These are phyloP conservation scores for Aphodius sticticus DNA, from an alignment of 2,888 invertebrate species.

Conservation along the genomic window DNA sequence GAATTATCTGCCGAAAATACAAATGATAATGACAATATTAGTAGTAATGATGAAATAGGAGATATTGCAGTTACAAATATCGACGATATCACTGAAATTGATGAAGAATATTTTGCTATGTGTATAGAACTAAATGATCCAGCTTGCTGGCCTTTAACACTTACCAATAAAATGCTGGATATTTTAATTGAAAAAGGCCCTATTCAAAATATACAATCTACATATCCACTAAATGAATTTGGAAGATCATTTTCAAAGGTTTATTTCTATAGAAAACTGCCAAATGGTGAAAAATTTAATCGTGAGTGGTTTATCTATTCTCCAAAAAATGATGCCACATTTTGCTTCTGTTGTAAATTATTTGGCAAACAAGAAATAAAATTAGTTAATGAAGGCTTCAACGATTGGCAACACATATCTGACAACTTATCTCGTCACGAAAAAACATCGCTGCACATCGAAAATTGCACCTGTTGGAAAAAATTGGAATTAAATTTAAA, in stretches of 20 bases:
- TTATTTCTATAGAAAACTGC: constrained; percentile 7
- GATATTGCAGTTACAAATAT: constrained; percentile 4
- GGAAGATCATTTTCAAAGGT: constrained; percentile 5
- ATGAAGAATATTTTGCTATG: neutral
- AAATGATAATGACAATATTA: neutral
- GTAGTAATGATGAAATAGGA: constrained; percentile 4
- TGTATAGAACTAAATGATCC: constrained; percentile 12
- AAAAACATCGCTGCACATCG: neutral
- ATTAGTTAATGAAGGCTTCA: constrained; percentile 5
- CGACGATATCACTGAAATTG: constrained; percentile 4
- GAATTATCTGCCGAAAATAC: neutral
- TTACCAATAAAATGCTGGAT: constrained; percentile 5
- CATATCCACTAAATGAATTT: neutral
- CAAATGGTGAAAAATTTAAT: constrained; percentile 16
- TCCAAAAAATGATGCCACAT: neutral
- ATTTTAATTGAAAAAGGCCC: constrained; percentile 15
- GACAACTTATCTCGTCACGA: constrained; percentile 11
- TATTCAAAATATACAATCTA: constrained; percentile 14
- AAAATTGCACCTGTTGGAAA: neutral
- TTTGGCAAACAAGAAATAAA: constrained; percentile 8
- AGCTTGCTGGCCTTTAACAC: neutral
- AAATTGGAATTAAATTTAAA: constrained; percentile 5
- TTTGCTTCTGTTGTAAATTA: constrained; percentile 16
- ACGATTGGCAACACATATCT: constrained; percentile 13
- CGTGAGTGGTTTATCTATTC: constrained; percentile 6